A percentile compares a stretch with the other conserved stretches of the same genome.
These are phyloP conservation scores for Temnothorax rugatulus DNA, from an alignment of 2,888 invertebrate species.

Conservation along the genomic window DNA sequence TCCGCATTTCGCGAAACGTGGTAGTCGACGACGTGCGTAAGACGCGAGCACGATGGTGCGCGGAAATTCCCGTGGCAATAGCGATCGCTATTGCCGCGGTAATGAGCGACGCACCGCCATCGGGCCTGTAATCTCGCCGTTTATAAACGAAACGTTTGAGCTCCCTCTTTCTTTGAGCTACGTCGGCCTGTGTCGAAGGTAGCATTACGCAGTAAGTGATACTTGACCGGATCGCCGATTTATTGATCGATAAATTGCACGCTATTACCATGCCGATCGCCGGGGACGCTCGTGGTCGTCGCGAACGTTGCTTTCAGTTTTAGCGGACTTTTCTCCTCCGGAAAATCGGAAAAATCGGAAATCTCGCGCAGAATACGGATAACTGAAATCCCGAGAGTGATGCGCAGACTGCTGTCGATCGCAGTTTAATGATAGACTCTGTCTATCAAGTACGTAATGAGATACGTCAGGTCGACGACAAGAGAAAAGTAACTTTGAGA, in stretches of 20 bases:
- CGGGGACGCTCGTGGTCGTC: conserved; percentile 49
- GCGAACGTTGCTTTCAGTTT: conserved; percentile 57
- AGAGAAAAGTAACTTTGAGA: background rate
- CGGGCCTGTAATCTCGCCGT: conserved; percentile 78
- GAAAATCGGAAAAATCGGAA: background rate
- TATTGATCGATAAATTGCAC: conserved; percentile 82
- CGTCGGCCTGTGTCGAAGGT: conserved; percentile 75
- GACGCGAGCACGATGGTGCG: conserved; percentile 2
- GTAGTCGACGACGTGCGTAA: background rate
- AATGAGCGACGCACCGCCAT: conserved; percentile 76
- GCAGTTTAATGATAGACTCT: background rate
- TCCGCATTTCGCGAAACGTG: background rate
- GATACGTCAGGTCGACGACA: background rate
- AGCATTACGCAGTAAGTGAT: conserved; percentile 81
- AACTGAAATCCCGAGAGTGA: background rate
- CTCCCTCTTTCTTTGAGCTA: conserved; percentile 35
- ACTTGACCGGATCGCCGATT: conserved; percentile 81
- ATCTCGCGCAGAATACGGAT: background rate
- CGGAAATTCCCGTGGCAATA: conserved; percentile 50
- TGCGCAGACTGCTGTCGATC: background rate
- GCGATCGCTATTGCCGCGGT: conserved; percentile 40
- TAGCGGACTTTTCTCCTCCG: conserved; percentile 14
- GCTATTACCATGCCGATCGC: conserved; percentile 71
- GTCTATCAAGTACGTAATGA: background rate
- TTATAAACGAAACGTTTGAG: conserved; percentile 75